These are phyloP conservation scores for Drosophila lowei DNA, from an alignment of 1,140 invertebrate species.

Conservation along the genomic window DNA sequence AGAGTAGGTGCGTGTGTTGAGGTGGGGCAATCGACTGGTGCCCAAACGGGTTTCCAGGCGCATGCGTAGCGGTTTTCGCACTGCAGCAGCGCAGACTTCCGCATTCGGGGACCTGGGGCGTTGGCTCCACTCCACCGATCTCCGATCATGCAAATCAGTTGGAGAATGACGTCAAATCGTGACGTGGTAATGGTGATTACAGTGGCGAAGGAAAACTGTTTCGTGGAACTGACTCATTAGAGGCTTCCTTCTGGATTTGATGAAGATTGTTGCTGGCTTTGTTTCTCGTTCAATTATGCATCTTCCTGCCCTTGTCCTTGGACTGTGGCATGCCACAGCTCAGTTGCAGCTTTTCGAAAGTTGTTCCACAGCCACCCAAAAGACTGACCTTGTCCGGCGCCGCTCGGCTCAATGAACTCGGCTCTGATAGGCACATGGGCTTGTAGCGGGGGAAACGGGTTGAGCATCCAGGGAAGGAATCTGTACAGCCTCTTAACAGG, in stretches of 20 bases:
- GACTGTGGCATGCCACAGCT: constrained; percentile 45
- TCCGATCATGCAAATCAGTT: constrained; percentile 41
- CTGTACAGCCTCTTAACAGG: background rate
- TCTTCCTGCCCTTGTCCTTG: constrained; percentile 48
- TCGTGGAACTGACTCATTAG: no score
- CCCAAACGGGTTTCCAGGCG: constrained; percentile 57
- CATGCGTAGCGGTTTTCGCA: constrained; percentile 75
- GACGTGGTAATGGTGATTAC: constrained; percentile 9
- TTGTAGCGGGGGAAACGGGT: background rate
- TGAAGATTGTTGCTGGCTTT: background rate
- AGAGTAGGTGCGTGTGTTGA: constrained; percentile 40
- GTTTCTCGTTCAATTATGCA: constrained; percentile 5
- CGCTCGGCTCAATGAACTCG: constrained; percentile 55
- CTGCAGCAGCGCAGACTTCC: constrained; percentile 56
- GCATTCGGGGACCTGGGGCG: constrained; percentile 42
- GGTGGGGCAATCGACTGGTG: constrained; percentile 2
- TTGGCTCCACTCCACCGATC: background rate
- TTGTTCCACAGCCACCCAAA: constrained; percentile 63
- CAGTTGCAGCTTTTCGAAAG: constrained; percentile 60
- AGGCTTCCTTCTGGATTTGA: background rate
- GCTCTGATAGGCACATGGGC: background rate
- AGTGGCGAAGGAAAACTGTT: background rate
- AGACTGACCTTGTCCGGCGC: constrained; percentile 49
- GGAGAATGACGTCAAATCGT: constrained; percentile 34
- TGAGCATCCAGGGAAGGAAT: background rate